phyloP scores from a whole-genome alignment of 2,888 invertebrate genomes.

The Diloba caeruleocephala region DNA sequence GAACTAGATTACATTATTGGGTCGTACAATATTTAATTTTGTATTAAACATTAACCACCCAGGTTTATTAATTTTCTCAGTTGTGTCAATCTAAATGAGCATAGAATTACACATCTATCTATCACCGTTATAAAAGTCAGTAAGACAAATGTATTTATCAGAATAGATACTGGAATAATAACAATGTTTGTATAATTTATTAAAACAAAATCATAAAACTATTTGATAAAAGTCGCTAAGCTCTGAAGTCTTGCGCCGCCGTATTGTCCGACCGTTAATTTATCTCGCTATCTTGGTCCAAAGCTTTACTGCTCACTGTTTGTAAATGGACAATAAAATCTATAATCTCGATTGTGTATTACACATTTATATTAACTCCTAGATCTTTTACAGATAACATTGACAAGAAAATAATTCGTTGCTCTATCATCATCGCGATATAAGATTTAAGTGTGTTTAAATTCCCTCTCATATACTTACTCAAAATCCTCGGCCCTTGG shows the following conservation, averaged over 20 bases:
- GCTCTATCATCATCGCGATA: slow-evolving; percentile 45
- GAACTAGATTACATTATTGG: too few species aligned
- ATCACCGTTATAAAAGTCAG: too few species aligned
- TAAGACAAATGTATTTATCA: too few species aligned
- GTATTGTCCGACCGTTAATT: slow-evolving; percentile 61
- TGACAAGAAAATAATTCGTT: slow-evolving; percentile 64
- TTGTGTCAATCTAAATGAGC: too few species aligned
- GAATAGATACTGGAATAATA: too few species aligned
- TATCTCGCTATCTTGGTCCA: slow-evolving; percentile 65
- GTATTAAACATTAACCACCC: too few species aligned
- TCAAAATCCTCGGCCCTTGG: slow-evolving; percentile 2
- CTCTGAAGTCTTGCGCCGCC: slow-evolving; percentile 44
- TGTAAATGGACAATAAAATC: slow-evolving; percentile 72
- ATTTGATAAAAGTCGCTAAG: slow-evolving; percentile 11
- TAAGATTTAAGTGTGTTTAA: slow-evolving; percentile 41
- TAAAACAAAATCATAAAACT: background rate
- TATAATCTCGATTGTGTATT: slow-evolving; percentile 67
- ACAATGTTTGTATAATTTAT: too few species aligned
- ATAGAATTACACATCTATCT: too few species aligned
- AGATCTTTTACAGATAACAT: slow-evolving; percentile 64
- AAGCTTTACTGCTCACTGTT: slow-evolving; percentile 61
- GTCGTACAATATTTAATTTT: too few species aligned
- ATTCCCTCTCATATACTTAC: slow-evolving; percentile 12
- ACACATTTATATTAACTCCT: slow-evolving; percentile 58
- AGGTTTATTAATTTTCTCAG: too few species aligned